Base-by-base conservation (phyloP, 2,888 invertebrate genomes). In the Caenorhabditis auriculariae region DNA sequence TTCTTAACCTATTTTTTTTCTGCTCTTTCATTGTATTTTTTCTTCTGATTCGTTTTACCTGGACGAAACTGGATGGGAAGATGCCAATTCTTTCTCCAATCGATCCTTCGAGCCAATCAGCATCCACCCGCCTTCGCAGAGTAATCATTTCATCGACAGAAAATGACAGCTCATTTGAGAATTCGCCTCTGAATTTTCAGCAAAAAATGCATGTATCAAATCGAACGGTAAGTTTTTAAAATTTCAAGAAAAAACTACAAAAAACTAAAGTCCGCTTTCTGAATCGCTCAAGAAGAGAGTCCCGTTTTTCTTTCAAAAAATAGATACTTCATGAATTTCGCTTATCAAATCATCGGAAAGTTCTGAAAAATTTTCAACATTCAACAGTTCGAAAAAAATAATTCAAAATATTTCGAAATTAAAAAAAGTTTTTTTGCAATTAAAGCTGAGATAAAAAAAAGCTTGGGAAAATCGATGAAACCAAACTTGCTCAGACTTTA, bases 151-250 rank as follows among this genome's bases (percentile, higher is more conserved):
- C 72, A 19, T 75, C 75, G 23, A 70, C 71, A 21, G 50, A 23
- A 41, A 77, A 77, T 1, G 66, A 65, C n/a, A 76, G 60, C 54
- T 77, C 77, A 32, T 68, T 68, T 5, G 52, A 63, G 49, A 60
- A 72, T 43, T 77, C 74, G 23, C 72, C 70, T 35, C 77, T 77
- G 54, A n/a, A n/a, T n/a, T n/a, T n/a, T n/a, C n/a, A n/a, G n/a
- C n/a, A 53, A 74, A 46, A 24, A 35, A 39, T 2, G 4, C n/a
- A 7, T 41, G 9, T 44, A 9, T 44, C 12, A 44, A 15, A 9
- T 15, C 15, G n/a, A n/a, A n/a, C n/a, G n/a, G n/a, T n/a, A 9
- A 35, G 35, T 12, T 9, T 35, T 9, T 35, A 12, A n/a, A n/a
- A 9, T 9, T n/a, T 9, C 9, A n/a, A n/a, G n/a, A n/a, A n/a